These are phyloP conservation scores for Apogon hyalosoma DNA, from an alignment of 2,797 vertebrate species.

Conservation along the genomic window DNA sequence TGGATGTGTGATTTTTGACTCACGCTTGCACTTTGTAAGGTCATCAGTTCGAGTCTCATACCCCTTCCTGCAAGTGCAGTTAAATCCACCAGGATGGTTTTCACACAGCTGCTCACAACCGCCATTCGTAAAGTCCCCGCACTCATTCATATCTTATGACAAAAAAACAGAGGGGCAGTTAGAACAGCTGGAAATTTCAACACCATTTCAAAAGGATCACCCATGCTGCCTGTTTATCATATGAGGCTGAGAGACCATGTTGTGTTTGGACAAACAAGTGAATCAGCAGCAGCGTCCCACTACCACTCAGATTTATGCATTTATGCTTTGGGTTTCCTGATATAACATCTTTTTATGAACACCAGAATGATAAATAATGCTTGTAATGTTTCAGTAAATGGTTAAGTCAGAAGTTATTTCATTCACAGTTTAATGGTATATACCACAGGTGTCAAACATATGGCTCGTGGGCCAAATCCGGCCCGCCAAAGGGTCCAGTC, in stretches of 20 bases:
- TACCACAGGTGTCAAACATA: too few species aligned
- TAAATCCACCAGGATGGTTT: conserved; percentile 81
- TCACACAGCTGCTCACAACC: conserved; percentile 87
- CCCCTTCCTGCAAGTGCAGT: conserved; percentile 83
- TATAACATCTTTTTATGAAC: conserved; percentile 7
- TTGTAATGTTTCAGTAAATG: conserved; percentile 11
- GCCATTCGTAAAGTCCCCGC: conserved; percentile 84
- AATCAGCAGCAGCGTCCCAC: neutral
- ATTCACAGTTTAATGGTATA: too few species aligned
- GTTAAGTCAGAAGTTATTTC: neutral
- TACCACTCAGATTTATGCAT: neutral
- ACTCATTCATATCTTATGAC: conserved; percentile 85
- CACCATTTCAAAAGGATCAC: neutral
- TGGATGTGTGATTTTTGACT: conserved; percentile 60
- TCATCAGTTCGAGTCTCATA: conserved; percentile 80
- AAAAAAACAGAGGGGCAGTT: conserved; percentile 14
- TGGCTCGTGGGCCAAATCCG: too few species aligned
- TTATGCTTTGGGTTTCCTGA: neutral
- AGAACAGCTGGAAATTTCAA: neutral
- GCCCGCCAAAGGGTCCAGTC: too few species aligned
- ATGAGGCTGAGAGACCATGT: neutral
- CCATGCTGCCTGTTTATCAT: neutral
- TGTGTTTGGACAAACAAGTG: neutral
- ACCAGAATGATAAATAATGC: neutral
- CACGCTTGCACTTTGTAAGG: conserved; percentile 83